These are phyloP conservation scores for Eulemur rubriventer DNA, from an alignment of 2,797 vertebrate species.

Conservation along the genomic window DNA sequence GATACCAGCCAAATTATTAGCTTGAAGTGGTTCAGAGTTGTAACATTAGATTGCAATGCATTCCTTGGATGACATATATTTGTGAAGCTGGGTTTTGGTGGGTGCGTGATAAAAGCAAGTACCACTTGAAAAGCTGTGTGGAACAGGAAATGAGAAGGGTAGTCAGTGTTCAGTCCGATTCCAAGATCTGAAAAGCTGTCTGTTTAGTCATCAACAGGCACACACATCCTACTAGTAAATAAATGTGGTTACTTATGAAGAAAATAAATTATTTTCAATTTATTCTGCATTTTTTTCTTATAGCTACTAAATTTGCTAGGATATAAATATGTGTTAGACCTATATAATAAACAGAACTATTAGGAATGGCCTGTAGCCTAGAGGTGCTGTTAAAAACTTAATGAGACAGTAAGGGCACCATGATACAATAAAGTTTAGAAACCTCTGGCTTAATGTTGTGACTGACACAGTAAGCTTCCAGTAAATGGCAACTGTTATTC, in stretches of 20 bases:
- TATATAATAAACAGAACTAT: not conserved
- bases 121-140: not conserved
- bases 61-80: not conserved
- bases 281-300: not conserved
- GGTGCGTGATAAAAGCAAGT: not conserved
- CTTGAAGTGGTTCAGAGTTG: not conserved
- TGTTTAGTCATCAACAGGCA: not conserved
- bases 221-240: not conserved
- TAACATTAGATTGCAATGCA: not conserved
- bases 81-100: not conserved
- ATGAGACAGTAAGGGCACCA: not conserved
- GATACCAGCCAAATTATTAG: not conserved
- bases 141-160: not conserved
- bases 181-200: not conserved
- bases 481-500: not conserved
- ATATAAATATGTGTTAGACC: not conserved
- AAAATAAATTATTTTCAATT: not conserved
- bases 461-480: not conserved
- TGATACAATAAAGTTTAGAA: not conserved
- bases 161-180: not conserved
- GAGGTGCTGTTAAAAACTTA: not conserved
- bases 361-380: not conserved
- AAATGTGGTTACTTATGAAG: conserved; percentile 2
- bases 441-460: not conserved
- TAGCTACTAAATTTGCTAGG: not conserved